phyloP scores from a whole-genome alignment of 2,113 vertebrate species.

The Laticauda laticaudata region DNA sequence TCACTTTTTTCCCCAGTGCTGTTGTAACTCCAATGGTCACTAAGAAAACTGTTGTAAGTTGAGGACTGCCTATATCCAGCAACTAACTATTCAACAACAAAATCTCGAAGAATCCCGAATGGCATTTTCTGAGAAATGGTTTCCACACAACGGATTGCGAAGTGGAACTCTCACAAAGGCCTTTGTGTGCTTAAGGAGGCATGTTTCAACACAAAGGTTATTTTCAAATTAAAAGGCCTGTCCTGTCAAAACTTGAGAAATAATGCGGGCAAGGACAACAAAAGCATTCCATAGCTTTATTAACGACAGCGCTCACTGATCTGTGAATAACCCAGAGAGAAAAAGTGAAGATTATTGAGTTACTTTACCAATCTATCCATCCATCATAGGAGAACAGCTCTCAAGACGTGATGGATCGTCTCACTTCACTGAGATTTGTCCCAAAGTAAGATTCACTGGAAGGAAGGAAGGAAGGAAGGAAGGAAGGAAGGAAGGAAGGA shows the following conservation, averaged over 20 bases:
- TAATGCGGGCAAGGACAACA: constrained; percentile 75
- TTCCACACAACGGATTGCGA: not conserved
- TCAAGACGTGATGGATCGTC: constrained; percentile 80
- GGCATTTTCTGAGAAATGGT: not conserved
- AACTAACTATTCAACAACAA: not conserved
- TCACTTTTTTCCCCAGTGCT: not conserved
- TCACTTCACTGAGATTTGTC: constrained; percentile 67
- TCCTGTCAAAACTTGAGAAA: constrained; percentile 76
- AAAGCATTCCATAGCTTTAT: constrained; percentile 82
- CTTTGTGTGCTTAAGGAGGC: constrained; percentile 29
- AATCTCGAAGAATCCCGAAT: not conserved
- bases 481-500: not conserved
- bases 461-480: constrained; percentile 52
- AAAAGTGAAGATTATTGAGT: constrained; percentile 80
- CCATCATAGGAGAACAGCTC: constrained; percentile 77
- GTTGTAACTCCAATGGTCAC: not conserved
- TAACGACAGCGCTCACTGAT: constrained; percentile 81
- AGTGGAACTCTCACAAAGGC: not conserved
- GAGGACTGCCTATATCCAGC: not conserved
- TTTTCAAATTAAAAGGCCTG: constrained; percentile 75
- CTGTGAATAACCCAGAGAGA: constrained; percentile 82
- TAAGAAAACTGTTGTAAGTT: not conserved
- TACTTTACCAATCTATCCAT: constrained; percentile 83
- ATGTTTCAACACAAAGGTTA: constrained; percentile 64
- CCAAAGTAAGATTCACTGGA: constrained; percentile 46